Percentiles rank a stretch among this genome's conserved stretches.
Conservation (phyloP, 2,888 invertebrate species). For the Melanotus villosus region DNA sequence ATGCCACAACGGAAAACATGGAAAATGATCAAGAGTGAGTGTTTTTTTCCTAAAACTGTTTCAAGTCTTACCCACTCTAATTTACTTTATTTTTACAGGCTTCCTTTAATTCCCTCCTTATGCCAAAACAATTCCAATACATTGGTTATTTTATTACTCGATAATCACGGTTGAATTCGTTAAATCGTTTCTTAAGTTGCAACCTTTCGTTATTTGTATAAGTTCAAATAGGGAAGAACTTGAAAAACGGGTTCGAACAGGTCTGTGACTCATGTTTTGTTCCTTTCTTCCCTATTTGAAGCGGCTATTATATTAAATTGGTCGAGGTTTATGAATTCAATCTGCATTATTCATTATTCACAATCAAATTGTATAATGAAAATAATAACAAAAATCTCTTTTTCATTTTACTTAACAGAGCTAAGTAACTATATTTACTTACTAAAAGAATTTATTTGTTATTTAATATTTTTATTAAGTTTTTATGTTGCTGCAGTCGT, state of each 20-base stretch:
- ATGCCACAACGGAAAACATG: background rate
- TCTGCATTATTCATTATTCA: background rate
- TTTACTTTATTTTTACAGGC: slow-evolving; percentile 54
- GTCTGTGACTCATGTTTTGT: too few relatives aligned
- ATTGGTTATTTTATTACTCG: slow-evolving; percentile 50
- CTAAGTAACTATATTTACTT: background rate
- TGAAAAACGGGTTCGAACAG: too few relatives aligned
- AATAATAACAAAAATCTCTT: background rate
- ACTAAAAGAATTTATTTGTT: background rate
- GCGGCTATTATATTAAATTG: too few relatives aligned
- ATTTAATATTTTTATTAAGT: background rate
- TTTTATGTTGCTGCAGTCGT: too few relatives aligned
- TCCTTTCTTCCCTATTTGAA: too few relatives aligned
- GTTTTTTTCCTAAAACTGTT: slow-evolving; percentile 40
- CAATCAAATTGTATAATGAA: background rate
- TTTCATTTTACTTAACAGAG: background rate
- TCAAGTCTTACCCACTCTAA: slow-evolving; percentile 42
- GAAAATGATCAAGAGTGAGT: slow-evolving; percentile 51
- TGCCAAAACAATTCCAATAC: slow-evolving; percentile 59
- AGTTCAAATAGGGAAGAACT: too few relatives aligned
- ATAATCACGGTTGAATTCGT: slow-evolving; percentile 5
- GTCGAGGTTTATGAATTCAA: background rate
- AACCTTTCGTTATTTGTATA: too few relatives aligned
- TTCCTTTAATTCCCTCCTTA: slow-evolving; percentile 49
- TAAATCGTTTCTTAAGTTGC: too few relatives aligned